Percentiles rank a stretch among this genome's conserved stretches.
Conservation (phyloP, 2,888 invertebrate species). For the Nomada fucata region DNA sequence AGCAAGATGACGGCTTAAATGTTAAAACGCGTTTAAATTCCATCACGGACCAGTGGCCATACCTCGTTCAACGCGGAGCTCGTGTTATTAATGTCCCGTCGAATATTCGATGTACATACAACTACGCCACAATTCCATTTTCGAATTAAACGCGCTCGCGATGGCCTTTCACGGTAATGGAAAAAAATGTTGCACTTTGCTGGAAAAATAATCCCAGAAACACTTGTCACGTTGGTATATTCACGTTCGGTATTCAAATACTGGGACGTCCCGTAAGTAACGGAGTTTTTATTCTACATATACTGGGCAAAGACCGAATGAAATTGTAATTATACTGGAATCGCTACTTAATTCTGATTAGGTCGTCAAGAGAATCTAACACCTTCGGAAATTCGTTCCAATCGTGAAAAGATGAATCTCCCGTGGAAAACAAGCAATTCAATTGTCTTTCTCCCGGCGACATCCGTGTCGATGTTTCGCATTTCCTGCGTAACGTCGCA, state of each 20-base stretch:
- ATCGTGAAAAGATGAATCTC: background rate
- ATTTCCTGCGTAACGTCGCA: slow-evolving; percentile 19
- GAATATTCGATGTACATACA: slow-evolving; percentile 23
- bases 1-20: slow-evolving; percentile 58
- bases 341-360: too few species aligned
- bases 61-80: slow-evolving; percentile 23
- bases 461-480: slow-evolving; percentile 16
- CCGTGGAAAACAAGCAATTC: slow-evolving; percentile 8
- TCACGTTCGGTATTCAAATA: too few species aligned
- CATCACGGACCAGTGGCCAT: slow-evolving; percentile 36
- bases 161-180: background rate
- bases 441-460: slow-evolving; percentile 19
- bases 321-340: background rate
- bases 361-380: background rate
- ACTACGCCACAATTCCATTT: slow-evolving; percentile 23
- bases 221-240: too few species aligned
- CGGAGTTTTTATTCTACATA: too few species aligned
- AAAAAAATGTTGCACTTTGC: background rate
- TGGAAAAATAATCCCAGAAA: background rate
- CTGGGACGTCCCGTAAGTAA: too few species aligned
- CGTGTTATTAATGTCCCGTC: slow-evolving; percentile 45
- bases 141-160: slow-evolving; percentile 24
- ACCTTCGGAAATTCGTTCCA: background rate
- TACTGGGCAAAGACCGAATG: too few species aligned
- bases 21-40: slow-evolving; percentile 56